These are phyloP conservation scores for Hypercompe scribonia DNA, from an alignment of 2,888 invertebrate species.

Conservation along the genomic window DNA sequence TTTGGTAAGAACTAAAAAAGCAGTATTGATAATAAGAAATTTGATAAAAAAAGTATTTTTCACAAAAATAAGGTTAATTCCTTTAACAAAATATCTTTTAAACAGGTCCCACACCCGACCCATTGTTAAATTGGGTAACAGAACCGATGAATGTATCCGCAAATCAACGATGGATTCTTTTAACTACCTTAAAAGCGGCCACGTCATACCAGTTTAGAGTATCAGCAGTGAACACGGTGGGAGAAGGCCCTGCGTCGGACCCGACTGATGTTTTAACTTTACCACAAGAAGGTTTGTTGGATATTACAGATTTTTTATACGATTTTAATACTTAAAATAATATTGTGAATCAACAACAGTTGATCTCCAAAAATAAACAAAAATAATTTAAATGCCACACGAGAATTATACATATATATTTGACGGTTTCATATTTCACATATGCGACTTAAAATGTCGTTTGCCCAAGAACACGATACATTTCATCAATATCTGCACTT, in stretches of 20 bases:
- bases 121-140: constrained; percentile 95
- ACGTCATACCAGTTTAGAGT: constrained; percentile 98
- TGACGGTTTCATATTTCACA: constrained; percentile 20
- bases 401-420: not conserved
- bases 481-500: constrained; percentile 30
- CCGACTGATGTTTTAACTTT: constrained; percentile 96
- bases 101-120: constrained; percentile 94
- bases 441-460: constrained; percentile 14
- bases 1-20: constrained; percentile 87
- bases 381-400: not conserved
- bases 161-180: constrained; percentile 91
- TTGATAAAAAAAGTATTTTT: not conserved
- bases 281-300: constrained; percentile 96
- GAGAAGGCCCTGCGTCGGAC: constrained; percentile 96
- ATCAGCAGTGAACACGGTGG: constrained; percentile 98
- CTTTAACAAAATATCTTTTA: constrained; percentile 4
- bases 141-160: constrained; percentile 95
- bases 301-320: not conserved
- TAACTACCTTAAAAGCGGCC: constrained; percentile 96
- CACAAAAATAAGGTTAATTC: not conserved
- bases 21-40: not conserved
- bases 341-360: not conserved
- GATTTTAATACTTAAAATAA: not conserved
- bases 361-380: not conserved
- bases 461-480: constrained; percentile 20